Evolutionary conservation across 2,888 invertebrate genomes (phyloP).

Genomic region (Hanleya hanleyi): DNA sequence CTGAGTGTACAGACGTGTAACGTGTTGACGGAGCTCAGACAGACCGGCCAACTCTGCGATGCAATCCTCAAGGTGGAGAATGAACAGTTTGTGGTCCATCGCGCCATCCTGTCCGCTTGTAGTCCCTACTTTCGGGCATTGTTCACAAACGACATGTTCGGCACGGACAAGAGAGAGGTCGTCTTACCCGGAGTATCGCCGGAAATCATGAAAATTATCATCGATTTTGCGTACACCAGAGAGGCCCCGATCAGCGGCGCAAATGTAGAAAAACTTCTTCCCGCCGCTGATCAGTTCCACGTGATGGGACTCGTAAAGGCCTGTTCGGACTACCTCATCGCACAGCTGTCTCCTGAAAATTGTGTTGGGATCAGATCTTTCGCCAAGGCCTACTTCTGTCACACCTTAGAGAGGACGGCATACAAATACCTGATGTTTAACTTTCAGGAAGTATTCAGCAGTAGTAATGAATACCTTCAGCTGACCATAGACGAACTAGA

Average conservation of each 20-base stretch:
- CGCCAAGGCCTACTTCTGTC: constrained; percentile 84
- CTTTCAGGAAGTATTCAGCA: constrained; percentile 54
- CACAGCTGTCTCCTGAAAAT: constrained; percentile 83
- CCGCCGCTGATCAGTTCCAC: constrained; percentile 91
- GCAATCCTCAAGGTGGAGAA: constrained; percentile 89
- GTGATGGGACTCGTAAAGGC: constrained; percentile 86
- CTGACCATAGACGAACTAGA: constrained; percentile 75
- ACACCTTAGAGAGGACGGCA: constrained; percentile 81
- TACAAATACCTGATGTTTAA: constrained; percentile 80
- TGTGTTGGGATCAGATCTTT: constrained; percentile 90
- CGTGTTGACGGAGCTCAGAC: constrained; percentile 86
- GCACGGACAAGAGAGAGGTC: constrained; percentile 52
- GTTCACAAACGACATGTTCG: constrained; percentile 84
- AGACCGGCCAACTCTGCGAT: constrained; percentile 89
- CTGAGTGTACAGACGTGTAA: constrained; percentile 90
- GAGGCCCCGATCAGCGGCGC: constrained; percentile 83
- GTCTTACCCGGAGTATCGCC: constrained; percentile 81
- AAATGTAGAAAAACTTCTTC: constrained; percentile 83
- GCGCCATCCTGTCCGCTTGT: constrained; percentile 79
- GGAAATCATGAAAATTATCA: constrained; percentile 84
- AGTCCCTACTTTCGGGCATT: constrained; percentile 93
- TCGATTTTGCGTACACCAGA: constrained; percentile 90
- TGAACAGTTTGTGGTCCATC: constrained; percentile 87
- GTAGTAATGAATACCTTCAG: constrained; percentile 70
- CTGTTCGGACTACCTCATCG: constrained; percentile 85